A percentile compares a stretch with the other conserved stretches of the same genome.
Conservation (phyloP, 2,888 invertebrate species). For the Leptogaster cylindrica region DNA sequence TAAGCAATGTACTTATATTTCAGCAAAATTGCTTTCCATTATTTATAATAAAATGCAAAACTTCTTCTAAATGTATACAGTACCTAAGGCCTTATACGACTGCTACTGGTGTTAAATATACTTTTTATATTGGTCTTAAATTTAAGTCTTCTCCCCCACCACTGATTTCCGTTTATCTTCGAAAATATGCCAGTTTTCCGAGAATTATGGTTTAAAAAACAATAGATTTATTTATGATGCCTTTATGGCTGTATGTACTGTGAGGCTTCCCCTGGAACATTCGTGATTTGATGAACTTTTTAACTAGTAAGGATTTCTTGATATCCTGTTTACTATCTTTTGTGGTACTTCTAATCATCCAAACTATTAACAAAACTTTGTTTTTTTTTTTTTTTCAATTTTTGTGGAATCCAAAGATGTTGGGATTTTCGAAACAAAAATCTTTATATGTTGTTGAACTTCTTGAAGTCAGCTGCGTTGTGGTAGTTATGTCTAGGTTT, state of each 20-base stretch:
- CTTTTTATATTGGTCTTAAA: not conserved
- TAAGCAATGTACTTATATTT: no score
- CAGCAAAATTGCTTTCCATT: no score
- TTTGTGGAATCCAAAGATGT: not conserved
- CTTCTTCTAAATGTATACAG: not conserved
- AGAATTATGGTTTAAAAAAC: slow-evolving; percentile 46
- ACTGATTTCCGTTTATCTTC: slow-evolving; percentile 19
- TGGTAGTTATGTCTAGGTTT: not conserved
- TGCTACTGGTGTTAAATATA: not conserved
- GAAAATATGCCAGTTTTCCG: slow-evolving; percentile 48
- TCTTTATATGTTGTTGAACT: not conserved
- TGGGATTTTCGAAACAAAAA: not conserved
- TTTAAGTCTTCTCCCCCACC: not conserved
- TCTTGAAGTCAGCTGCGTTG: not conserved
- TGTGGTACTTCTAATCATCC: not conserved
- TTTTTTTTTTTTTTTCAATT: not conserved
- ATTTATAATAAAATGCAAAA: no score
- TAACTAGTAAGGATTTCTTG: not conserved
- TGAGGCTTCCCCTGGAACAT: not conserved
- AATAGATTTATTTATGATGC: slow-evolving; percentile 28
- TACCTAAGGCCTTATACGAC: not conserved
- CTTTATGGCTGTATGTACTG: not conserved
- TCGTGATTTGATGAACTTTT: no score
- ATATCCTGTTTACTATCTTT: not conserved
- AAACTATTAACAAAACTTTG: not conserved